Evolutionary conservation across 2,113 vertebrate species (phyloP).

Genomic region (Columbina picui): DNA sequence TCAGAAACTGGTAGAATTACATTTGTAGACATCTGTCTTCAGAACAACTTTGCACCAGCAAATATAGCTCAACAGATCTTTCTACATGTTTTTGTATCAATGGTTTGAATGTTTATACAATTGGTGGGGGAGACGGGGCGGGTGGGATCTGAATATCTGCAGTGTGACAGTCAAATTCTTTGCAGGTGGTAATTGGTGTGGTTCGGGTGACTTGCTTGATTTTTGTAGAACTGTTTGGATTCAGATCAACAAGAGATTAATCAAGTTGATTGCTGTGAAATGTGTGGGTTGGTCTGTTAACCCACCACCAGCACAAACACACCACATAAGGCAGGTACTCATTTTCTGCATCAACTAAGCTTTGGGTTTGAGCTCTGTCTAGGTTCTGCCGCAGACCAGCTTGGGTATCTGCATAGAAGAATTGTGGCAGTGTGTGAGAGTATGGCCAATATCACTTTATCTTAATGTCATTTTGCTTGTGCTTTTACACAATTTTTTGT

Average conservation of each 20-base stretch:
- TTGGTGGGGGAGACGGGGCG: not conserved
- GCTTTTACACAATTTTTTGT: slow-evolving; percentile 29
- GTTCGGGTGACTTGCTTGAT: not conserved
- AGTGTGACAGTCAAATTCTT: not conserved
- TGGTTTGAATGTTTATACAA: not conserved
- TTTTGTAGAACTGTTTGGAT: not conserved
- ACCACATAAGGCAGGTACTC: not conserved
- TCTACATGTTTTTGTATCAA: not conserved
- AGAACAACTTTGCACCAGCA: not conserved
- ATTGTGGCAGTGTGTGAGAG: not conserved
- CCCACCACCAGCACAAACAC: not conserved
- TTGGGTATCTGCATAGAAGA: not conserved
- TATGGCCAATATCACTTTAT: not conserved
- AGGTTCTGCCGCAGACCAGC: not conserved
- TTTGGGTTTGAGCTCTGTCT: not conserved
- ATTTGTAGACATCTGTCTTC: not conserved
- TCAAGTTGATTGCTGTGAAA: not conserved
- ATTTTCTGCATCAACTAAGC: not conserved
- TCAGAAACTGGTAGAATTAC: not conserved
- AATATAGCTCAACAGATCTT: not conserved
- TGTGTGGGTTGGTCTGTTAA: not conserved
- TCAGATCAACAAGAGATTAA: not conserved
- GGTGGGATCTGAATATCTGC: not conserved
- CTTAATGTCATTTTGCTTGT: slow-evolving; percentile 6
- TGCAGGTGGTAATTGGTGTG: not conserved